Evolutionary conservation across 1,140 invertebrate species (phyloP), one percentile per base, ranked within the genome.

Genomic region (Ladona fulva): DNA sequence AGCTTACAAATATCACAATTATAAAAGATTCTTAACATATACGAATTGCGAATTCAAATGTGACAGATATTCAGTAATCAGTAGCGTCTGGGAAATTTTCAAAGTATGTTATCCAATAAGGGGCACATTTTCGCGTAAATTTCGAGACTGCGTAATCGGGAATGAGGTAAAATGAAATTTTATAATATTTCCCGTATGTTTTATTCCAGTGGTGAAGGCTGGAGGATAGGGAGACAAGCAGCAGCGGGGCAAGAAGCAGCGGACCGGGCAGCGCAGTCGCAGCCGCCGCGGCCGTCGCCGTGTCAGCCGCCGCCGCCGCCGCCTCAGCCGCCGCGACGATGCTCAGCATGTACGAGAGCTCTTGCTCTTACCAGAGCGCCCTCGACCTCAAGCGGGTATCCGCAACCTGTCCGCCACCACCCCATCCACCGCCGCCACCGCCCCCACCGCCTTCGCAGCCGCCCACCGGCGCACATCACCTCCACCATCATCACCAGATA

Each of bases 351-450:
- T 95, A 95, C 89, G 94, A 95, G 88, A 94, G 93, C 86, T 92
- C 92, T 82, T 95, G 93, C 87, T 95, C 93, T 84, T 95, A 94
- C 87, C 92, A 93, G 84, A 92, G 91, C 84, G 93, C 93, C 82
- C 87, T 95, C 81, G 93, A 95, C 85, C 87, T 95, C 82, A 95
- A 95, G 86, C 88, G 94, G 82, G 89, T 87, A 87, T 80, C 86
- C 76, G 83, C 84, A n/a, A 83, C 83, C 76, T 79, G 85, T 77
- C 81, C 79, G 75, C 75, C 81, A 78, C 81, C 78, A 75, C 80
- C 78, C 73, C 80, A 76, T 76, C 78, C 76, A 37, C 77, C 78
- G 5, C 52, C 52, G 1, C 52, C 52, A 19, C 44, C 10, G 1
- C 52, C 14, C 3, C 52, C 52, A 12, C 52, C 52, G 52, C 52